Percentiles rank a stretch among this genome's conserved stretches.
These are phyloP conservation scores for Oryctolagus cuniculus DNA, from an alignment of 2,113 vertebrate species.

Conservation along the genomic window mOryCun1.1 NC_091440.1:10922501-10923000, in stretches of 20 bases:
- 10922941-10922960: background rate
- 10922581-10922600: background rate
- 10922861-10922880: background rate
- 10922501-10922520: background rate
- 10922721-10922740: background rate
- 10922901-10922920: background rate
- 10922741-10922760: background rate
- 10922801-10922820: background rate
- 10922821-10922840: background rate
- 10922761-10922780: background rate
- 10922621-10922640: background rate
- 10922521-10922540: background rate
- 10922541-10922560: background rate
- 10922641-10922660: conserved; percentile 8
- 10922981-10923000: background rate
- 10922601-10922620: background rate
- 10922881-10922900: background rate
- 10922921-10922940: background rate
- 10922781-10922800: background rate
- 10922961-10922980: background rate
- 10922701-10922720: background rate
- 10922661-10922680: background rate
- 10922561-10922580: background rate
- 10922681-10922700: background rate
- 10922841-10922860: background rate